These are phyloP conservation scores for Erebia epiphron DNA, from an alignment of 2,888 invertebrate species.

Conservation along the genomic window DNA sequence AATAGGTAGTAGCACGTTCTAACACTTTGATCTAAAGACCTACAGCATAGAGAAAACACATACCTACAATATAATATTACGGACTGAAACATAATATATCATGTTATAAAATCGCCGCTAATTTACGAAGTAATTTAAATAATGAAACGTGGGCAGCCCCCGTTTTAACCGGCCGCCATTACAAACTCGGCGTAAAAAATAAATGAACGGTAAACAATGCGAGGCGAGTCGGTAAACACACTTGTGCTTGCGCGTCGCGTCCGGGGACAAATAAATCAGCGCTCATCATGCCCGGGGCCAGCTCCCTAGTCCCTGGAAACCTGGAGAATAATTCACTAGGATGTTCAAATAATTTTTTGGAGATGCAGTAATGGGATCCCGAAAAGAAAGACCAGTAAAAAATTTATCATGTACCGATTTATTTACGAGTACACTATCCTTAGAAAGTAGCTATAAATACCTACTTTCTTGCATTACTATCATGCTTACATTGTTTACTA, in stretches of 20 bases:
- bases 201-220: conserved; percentile 61
- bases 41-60: too few relatives aligned
- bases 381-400: background rate
- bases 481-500: too few relatives aligned
- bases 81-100: too few relatives aligned
- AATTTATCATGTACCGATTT: background rate
- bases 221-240: conserved; percentile 57
- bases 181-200: conserved; percentile 52
- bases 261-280: conserved; percentile 65
- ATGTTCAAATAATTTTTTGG: conserved; percentile 14
- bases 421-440: too few relatives aligned
- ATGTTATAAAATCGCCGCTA: background rate
- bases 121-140: conserved; percentile 6
- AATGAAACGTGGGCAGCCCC: conserved; percentile 1
- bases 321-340: conserved; percentile 27
- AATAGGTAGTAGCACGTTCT: too few relatives aligned
- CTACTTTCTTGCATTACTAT: too few relatives aligned
- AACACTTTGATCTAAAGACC: too few relatives aligned
- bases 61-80: too few relatives aligned
- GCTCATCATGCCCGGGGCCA: conserved; percentile 52
- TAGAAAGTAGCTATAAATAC: too few relatives aligned
- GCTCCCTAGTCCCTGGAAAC: conserved; percentile 55
- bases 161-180: conserved; percentile 18
- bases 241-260: conserved; percentile 44
- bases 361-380: background rate